Percentiles rank a stretch among this genome's conserved stretches.
These are phyloP conservation scores for Scaptomyza reducta DNA, from an alignment of 2,888 invertebrate genomes.

Conservation along the genomic window DNA sequence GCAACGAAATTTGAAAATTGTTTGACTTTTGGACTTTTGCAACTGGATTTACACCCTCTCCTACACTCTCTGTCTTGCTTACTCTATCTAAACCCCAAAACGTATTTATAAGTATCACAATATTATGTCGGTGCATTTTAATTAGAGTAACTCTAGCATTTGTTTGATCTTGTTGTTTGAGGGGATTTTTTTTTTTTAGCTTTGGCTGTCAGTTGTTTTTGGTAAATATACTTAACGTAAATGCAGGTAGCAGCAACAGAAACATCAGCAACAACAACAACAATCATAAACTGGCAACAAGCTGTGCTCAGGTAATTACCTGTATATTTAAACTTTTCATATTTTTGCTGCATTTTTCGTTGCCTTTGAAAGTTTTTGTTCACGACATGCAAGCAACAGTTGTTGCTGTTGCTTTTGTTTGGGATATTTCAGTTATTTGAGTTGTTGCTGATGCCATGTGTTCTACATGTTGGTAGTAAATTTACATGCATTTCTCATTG, in stretches of 20 bases:
- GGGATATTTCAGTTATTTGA: conserved; percentile 9
- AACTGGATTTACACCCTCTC: conserved; percentile 3
- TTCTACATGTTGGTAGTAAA: conserved; percentile 66
- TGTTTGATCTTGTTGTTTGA: conserved; percentile 43
- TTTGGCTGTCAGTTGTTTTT: conserved; percentile 26
- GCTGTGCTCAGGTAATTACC: conserved; percentile 66
- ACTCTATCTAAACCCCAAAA: neutral
- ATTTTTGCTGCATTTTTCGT: conserved; percentile 57
- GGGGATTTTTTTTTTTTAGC: conserved; percentile 11
- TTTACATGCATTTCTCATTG: conserved; percentile 51
- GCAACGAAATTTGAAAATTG: conserved; percentile 53
- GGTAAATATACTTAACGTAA: conserved; percentile 25
- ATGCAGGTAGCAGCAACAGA: conserved; percentile 23
- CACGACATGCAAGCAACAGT: conserved; percentile 47
- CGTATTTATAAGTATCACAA: conserved; percentile 24
- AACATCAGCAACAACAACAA: conserved; percentile 15
- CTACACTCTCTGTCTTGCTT: neutral
- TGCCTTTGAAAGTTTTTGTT: conserved; percentile 53
- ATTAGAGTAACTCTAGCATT: conserved; percentile 54
- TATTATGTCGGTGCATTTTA: conserved; percentile 56
- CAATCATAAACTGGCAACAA: conserved; percentile 36
- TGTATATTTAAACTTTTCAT: conserved; percentile 62
- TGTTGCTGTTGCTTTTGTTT: conserved; percentile 29
- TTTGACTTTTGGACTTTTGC: conserved; percentile 58
- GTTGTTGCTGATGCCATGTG: conserved; percentile 45